Evolutionary conservation across 2,113 vertebrate genomes (phyloP).

Genomic region (Eidolon helvum): DNA sequence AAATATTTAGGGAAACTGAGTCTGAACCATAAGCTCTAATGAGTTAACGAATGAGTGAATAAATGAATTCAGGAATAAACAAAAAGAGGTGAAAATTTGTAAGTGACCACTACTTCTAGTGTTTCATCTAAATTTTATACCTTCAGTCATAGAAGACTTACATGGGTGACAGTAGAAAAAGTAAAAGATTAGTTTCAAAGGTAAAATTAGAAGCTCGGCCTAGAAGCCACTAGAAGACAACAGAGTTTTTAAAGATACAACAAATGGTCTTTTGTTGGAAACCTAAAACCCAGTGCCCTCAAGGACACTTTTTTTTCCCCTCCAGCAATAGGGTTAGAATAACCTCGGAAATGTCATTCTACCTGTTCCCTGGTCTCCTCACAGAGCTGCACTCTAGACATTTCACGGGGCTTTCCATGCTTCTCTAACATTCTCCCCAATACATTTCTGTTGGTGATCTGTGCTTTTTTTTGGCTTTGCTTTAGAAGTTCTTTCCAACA

Average conservation of each 20-base stretch:
- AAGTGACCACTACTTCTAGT: background rate
- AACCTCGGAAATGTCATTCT: background rate
- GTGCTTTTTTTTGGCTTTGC: accelerated
- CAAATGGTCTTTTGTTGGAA: background rate
- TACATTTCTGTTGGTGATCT: background rate
- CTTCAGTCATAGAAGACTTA: background rate
- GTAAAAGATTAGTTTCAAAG: background rate
- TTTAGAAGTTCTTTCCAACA: background rate
- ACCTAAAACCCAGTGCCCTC: background rate
- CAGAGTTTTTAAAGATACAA: background rate
- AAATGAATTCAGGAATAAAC: background rate
- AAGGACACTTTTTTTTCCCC: background rate
- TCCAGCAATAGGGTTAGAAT: background rate
- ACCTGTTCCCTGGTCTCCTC: background rate
- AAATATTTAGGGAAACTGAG: background rate
- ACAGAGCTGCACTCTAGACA: background rate
- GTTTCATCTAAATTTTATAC: background rate
- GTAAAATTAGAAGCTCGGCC: background rate
- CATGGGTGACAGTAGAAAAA: background rate
- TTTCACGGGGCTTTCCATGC: background rate
- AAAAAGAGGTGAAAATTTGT: background rate
- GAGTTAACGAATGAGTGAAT: background rate
- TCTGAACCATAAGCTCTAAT: background rate
- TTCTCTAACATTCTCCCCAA: background rate
- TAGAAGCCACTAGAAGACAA: background rate